These are phyloP conservation scores for Pongo pygmaeus DNA, from an alignment of 2,113 vertebrate species.

Conservation along the genomic window DNA sequence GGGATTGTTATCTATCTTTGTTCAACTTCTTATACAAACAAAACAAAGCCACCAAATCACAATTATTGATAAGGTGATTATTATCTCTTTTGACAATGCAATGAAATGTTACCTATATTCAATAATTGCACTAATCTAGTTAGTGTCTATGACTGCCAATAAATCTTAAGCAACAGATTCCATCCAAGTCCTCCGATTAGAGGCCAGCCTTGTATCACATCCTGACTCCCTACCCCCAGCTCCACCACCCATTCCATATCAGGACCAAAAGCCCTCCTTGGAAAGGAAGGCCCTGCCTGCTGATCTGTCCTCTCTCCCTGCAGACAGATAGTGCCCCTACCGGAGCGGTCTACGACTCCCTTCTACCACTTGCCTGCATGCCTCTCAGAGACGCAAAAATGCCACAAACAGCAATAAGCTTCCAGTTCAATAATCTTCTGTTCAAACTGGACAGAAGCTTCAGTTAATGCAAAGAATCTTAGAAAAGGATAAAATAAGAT, in stretches of 20 bases:
- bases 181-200: not conserved
- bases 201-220: not conserved
- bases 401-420: not conserved
- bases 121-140: not conserved
- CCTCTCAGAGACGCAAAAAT: not conserved
- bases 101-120: not conserved
- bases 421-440: not conserved
- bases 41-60: not conserved
- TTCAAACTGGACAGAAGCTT: not conserved
- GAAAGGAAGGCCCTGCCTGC: rapidly evolving
- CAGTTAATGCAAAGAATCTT: not conserved
- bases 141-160: not conserved
- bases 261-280: not conserved
- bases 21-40: not conserved
- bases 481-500: not conserved
- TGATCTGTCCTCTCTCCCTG: not conserved
- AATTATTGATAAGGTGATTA: not conserved
- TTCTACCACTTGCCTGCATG: not conserved
- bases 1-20: not conserved
- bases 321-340: not conserved
- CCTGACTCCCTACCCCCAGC: not conserved
- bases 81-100: not conserved
- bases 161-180: not conserved
- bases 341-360: not conserved
- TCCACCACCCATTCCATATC: not conserved